Evolutionary conservation across 1,140 invertebrate genomes (phyloP).

Genomic region (Lerema accius): DNA sequence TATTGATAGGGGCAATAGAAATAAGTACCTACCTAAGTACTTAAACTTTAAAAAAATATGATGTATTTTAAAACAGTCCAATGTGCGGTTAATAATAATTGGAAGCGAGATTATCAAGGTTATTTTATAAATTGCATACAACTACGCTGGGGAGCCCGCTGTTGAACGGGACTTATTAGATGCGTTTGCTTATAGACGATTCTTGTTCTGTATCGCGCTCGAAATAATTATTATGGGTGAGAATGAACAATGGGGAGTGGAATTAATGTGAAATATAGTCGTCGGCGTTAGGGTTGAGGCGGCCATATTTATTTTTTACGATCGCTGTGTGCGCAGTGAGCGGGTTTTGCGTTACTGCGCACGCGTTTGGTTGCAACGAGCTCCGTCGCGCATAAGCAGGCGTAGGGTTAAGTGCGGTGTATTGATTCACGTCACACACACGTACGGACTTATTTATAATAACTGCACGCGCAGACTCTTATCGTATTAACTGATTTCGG

Average conservation of each 20-base stretch:
- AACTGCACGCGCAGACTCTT: constrained; percentile 20
- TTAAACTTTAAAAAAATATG: too few species aligned
- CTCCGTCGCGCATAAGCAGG: constrained; percentile 40
- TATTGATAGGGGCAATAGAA: too few species aligned
- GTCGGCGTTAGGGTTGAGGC: constrained; percentile 45
- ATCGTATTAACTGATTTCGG: constrained; percentile 4
- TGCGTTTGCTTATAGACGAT: constrained; percentile 40
- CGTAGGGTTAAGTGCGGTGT: constrained; percentile 31
- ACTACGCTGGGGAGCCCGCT: constrained; percentile 11
- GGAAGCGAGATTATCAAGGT: not conserved
- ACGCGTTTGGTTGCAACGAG: constrained; percentile 53
- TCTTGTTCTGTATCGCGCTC: constrained; percentile 57
- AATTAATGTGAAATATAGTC: constrained; percentile 64
- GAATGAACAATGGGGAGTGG: constrained; percentile 63
- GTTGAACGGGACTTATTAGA: constrained; percentile 36
- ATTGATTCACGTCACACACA: constrained; percentile 39
- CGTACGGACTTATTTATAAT: too few species aligned
- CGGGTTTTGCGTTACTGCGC: constrained; percentile 54
- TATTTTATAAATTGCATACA: constrained; percentile 25
- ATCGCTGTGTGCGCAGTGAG: constrained; percentile 52
- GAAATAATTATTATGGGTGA: constrained; percentile 64
- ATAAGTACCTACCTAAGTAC: too few species aligned
- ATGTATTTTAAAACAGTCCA: too few species aligned
- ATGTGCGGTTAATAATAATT: too few species aligned
- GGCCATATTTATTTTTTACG: constrained; percentile 41